Conservation (phyloP, 2,113 vertebrate genomes). For the Stomatorhinus ivindoensis region DNA sequence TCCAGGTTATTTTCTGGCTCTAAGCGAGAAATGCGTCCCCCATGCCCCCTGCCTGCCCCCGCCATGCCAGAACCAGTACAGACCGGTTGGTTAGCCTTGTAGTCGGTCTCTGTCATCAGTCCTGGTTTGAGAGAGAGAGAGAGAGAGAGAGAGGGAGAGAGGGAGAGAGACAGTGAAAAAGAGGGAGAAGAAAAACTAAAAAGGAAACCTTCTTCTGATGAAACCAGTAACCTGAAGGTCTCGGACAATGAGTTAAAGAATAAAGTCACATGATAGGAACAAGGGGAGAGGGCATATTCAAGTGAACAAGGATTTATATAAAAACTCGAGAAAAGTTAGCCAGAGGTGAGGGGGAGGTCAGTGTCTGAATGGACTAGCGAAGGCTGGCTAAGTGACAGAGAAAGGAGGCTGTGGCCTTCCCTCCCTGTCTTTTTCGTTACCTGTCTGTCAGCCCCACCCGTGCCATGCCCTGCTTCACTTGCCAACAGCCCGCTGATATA, state of each 20-base stretch:
- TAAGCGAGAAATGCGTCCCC: slow-evolving; percentile 55
- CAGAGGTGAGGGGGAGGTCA: neutral
- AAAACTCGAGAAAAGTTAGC: neutral
- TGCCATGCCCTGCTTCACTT: neutral
- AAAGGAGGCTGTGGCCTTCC: neutral
- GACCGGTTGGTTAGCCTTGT: slow-evolving; percentile 78
- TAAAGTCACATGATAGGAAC: neutral
- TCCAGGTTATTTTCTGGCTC: slow-evolving; percentile 69
- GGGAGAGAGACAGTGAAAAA: neutral
- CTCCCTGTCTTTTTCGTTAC: neutral
- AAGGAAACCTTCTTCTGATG: slow-evolving; percentile 52
- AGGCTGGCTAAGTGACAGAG: neutral
- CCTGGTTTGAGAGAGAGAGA: slow-evolving; percentile 51
- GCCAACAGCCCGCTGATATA: slow-evolving; percentile 3
- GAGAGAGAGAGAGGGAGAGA: slow-evolving; percentile 14
- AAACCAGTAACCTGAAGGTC: slow-evolving; percentile 71
- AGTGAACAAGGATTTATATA: neutral
- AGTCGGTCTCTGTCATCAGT: slow-evolving; percentile 65
- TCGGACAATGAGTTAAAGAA: slow-evolving; percentile 43
- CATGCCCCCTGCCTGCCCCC: slow-evolving; percentile 44
- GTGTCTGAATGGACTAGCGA: neutral
- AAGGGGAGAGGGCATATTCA: neutral
- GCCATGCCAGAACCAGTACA: slow-evolving; percentile 76
- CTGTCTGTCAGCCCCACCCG: neutral
- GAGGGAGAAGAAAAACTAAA: slow-evolving; percentile 12